These are phyloP conservation scores for Phaenicophaeus curvirostris DNA, from an alignment of 2,797 vertebrate species.

Conservation along the genomic window DNA sequence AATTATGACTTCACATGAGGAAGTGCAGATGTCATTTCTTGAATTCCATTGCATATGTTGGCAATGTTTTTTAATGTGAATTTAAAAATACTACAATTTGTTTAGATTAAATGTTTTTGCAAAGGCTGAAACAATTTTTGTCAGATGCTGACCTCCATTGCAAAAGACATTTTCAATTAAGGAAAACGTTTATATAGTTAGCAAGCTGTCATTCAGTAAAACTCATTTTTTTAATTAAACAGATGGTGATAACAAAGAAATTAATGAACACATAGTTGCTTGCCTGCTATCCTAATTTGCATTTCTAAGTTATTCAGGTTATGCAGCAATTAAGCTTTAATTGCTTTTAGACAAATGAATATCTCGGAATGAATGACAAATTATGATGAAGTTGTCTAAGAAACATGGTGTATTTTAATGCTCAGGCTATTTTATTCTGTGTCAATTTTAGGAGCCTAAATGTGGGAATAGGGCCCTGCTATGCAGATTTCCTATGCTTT, in stretches of 20 bases:
- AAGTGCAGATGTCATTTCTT: conserved; percentile 8
- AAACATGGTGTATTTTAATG: background rate
- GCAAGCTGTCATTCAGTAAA: conserved; percentile 77
- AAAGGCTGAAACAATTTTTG: conserved; percentile 67
- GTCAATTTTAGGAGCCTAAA: conserved; percentile 21
- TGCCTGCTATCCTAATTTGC: conserved; percentile 76
- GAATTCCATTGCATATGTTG: conserved; percentile 22
- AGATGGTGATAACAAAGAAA: conserved; percentile 81
- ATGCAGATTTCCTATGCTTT: background rate
- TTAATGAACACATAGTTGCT: conserved; percentile 78
- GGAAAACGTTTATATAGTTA: conserved; percentile 73
- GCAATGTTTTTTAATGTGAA: conserved; percentile 47
- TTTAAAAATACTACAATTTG: conserved; percentile 61
- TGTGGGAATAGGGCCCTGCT: background rate
- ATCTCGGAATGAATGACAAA: conserved; percentile 77
- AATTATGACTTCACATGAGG: conserved; percentile 15
- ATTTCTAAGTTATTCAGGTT: conserved; percentile 81
- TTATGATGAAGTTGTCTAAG: conserved; percentile 52
- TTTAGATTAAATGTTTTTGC: conserved; percentile 66
- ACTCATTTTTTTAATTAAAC: conserved; percentile 80
- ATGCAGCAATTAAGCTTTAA: conserved; percentile 79
- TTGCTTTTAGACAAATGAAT: conserved; percentile 79
- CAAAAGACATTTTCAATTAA: conserved; percentile 76
- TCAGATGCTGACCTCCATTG: conserved; percentile 72
- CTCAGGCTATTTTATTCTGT: background rate